These are phyloP conservation scores for Echiichthys vipera DNA, from an alignment of 2,797 vertebrate species.

Conservation along the genomic window DNA sequence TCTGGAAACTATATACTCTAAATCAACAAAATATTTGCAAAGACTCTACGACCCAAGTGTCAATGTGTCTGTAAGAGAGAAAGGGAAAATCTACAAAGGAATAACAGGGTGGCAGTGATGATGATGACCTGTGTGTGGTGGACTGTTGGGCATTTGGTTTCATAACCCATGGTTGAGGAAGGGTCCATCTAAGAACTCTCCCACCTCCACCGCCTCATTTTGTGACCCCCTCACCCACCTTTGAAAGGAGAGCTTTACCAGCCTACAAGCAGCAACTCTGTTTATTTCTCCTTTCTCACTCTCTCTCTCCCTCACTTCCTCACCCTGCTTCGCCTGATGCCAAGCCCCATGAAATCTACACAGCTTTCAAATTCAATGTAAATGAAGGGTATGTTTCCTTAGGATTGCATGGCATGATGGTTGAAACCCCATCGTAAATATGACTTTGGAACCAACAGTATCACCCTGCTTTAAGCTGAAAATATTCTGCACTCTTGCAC, in stretches of 20 bases:
- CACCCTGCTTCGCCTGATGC: constrained; percentile 59
- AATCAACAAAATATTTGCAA: constrained; percentile 17
- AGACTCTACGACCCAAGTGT: background rate
- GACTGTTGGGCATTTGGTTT: constrained; percentile 42
- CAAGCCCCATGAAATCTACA: constrained; percentile 78
- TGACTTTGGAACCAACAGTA: constrained; percentile 75
- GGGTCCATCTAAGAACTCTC: constrained; percentile 47
- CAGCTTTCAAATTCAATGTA: constrained; percentile 83
- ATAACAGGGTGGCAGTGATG: constrained; percentile 8
- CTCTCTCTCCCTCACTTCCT: constrained; percentile 49
- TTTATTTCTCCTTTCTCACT: constrained; percentile 66
- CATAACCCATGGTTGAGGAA: constrained; percentile 51
- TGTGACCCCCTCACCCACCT: constrained; percentile 63
- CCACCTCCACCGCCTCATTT: constrained; percentile 47
- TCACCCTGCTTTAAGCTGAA: constrained; percentile 66
- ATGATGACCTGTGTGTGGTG: background rate
- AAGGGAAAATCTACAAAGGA: constrained; percentile 5
- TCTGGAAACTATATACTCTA: constrained; percentile 20
- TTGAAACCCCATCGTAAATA: constrained; percentile 76
- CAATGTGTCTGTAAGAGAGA: background rate
- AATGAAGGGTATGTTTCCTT: constrained; percentile 80
- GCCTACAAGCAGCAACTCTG: constrained; percentile 70
- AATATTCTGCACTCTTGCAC: constrained; percentile 66
- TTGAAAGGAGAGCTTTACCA: constrained; percentile 71
- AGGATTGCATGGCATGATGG: constrained; percentile 75